phyloP scores from a whole-genome alignment of 2,888 invertebrate species.

The Boloria euphrosyne region DNA sequence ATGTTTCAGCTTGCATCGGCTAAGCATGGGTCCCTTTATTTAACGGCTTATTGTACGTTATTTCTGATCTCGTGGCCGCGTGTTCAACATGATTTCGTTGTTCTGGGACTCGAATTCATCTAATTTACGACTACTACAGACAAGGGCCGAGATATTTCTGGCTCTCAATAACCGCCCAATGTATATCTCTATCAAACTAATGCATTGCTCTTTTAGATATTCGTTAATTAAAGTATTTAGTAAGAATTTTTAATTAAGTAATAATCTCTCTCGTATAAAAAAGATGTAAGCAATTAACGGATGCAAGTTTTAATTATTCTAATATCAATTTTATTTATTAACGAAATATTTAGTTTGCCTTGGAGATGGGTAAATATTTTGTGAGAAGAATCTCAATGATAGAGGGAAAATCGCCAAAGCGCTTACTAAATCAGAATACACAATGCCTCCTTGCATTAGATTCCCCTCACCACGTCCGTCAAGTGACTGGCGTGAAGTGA shows the following conservation, averaged over 20 bases:
- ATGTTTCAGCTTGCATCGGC: slow-evolving; percentile 23
- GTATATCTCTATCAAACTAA: slow-evolving; percentile 52
- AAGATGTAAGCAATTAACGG: slow-evolving; percentile 10
- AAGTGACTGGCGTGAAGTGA: slow-evolving; percentile 68
- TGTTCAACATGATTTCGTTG: slow-evolving; percentile 61
- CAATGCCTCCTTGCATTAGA: slow-evolving; percentile 56
- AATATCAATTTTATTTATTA: neutral
- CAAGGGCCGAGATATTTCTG: slow-evolving; percentile 58
- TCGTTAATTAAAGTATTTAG: slow-evolving; percentile 56
- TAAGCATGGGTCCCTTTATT: slow-evolving; percentile 37
- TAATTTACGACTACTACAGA: slow-evolving; percentile 59
- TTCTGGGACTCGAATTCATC: slow-evolving; percentile 49
- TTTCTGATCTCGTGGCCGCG: slow-evolving; percentile 52
- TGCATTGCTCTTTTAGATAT: slow-evolving; percentile 55
- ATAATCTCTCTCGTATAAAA: slow-evolving; percentile 55
- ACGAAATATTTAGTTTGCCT: neutral
- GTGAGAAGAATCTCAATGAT: slow-evolving; percentile 4
- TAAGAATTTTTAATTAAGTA: slow-evolving; percentile 35
- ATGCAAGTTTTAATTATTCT: neutral
- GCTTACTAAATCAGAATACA: slow-evolving; percentile 59
- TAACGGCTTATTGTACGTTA: slow-evolving; percentile 42
- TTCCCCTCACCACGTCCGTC: slow-evolving; percentile 62
- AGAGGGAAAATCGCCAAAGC: slow-evolving; percentile 42
- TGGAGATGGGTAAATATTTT: neutral
- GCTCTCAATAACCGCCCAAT: slow-evolving; percentile 50